These are phyloP conservation scores for Chlorops oryzae DNA, from an alignment of 1,140 invertebrate species.

Conservation along the genomic window DNA sequence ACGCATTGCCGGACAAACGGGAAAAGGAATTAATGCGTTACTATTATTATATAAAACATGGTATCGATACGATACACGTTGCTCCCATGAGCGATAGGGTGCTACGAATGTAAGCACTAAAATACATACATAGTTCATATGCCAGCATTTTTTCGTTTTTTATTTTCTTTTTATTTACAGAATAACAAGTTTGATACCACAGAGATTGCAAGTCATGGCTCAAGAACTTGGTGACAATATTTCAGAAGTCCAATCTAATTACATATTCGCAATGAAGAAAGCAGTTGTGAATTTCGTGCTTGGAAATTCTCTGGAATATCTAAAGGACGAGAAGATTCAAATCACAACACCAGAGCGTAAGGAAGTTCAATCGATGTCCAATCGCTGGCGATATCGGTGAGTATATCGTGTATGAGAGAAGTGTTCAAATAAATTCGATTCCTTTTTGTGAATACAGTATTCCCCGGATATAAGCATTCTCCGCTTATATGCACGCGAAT, in stretches of 20 bases:
- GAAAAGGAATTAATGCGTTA: constrained; percentile 72
- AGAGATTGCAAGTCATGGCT: constrained; percentile 55
- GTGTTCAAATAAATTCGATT: no score
- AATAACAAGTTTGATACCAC: constrained; percentile 50
- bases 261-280: constrained; percentile 79
- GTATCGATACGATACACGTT: constrained; percentile 79
- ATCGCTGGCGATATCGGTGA: constrained; percentile 45
- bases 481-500: no score
- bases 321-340: constrained; percentile 39
- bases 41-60: constrained; percentile 84
- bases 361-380: constrained; percentile 51
- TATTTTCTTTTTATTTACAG: neutral
- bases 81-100: constrained; percentile 66
- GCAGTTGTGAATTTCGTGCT: constrained; percentile 83
- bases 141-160: neutral
- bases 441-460: no score
- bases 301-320: constrained; percentile 55
- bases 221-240: constrained; percentile 54
- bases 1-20: constrained; percentile 52
- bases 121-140: neutral
- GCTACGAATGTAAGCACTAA: constrained; percentile 49
- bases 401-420: no score
- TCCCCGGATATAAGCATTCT: no score
- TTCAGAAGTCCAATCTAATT: constrained; percentile 68
- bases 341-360: constrained; percentile 49